Evolutionary conservation across 2,797 vertebrate species (phyloP).

Genomic region (Anguilla pacifica): DNA sequence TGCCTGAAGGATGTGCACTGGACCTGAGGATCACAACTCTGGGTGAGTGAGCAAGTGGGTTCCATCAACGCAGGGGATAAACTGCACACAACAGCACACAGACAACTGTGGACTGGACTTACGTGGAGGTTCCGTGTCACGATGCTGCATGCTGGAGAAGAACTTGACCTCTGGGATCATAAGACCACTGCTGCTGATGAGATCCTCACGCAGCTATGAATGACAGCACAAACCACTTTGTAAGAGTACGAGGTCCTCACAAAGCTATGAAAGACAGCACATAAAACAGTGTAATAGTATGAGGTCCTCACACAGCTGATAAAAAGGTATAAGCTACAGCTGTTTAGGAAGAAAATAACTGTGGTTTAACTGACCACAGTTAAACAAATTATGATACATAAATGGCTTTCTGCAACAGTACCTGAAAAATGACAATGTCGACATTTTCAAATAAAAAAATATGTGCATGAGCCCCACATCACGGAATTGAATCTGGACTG

Average conservation of each 20-base stretch:
- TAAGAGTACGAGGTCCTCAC: not conserved
- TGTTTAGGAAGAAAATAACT: not conserved
- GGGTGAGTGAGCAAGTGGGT: not conserved
- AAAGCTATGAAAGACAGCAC: not conserved
- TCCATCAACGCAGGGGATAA: not conserved
- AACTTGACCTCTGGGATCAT: constrained; percentile 5
- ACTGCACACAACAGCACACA: no score
- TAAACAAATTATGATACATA: not conserved
- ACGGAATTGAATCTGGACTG: not conserved
- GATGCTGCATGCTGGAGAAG: not conserved
- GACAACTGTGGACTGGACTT: not conserved
- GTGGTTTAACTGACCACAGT: not conserved
- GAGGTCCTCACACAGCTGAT: not conserved
- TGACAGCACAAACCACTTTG: not conserved
- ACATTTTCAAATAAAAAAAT: not conserved
- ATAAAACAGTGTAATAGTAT: not conserved
- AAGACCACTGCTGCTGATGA: constrained; percentile 16
- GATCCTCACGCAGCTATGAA: not conserved
- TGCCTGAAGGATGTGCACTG: not conserved
- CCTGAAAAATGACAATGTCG: not conserved
- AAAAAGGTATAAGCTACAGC: not conserved
- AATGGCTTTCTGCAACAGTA: not conserved
- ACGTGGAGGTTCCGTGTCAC: not conserved
- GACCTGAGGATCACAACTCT: not conserved
- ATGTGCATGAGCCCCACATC: not conserved